phyloP scores from a whole-genome alignment of 2,113 vertebrate genomes.

The Panthera tigris region DNA sequence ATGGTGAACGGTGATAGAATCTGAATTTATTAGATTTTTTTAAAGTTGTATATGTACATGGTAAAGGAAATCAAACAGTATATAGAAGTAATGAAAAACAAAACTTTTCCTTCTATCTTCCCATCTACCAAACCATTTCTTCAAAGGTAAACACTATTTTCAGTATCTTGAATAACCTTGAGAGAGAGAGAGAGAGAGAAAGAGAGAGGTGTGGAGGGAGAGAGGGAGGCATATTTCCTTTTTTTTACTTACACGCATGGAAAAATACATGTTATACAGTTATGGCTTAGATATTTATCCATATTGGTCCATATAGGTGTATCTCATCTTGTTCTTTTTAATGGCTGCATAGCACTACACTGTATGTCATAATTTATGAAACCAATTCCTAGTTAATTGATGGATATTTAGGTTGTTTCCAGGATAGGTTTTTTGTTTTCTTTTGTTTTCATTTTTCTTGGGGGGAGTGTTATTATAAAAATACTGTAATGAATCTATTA shows the following conservation, averaged over 20 bases:
- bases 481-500: background rate
- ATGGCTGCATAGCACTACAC: background rate
- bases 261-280: constrained; percentile 16
- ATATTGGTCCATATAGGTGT: background rate
- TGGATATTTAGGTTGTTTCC: constrained; percentile 6
- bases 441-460: background rate
- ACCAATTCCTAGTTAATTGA: background rate
- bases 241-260: constrained; percentile 30
- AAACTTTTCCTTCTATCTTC: background rate
- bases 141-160: constrained; percentile 34
- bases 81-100: constrained; percentile 12
- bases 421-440: background rate
- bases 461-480: background rate
- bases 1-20: background rate
- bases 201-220: background rate
- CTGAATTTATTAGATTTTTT: constrained; percentile 15
- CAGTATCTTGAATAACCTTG: constrained; percentile 8
- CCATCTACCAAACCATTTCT: background rate
- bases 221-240: background rate
- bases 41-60: background rate
- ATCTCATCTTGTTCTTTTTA: background rate
- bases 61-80: constrained; percentile 16
- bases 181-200: background rate
- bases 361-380: constrained; percentile 5
- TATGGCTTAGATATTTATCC: constrained; percentile 25